phyloP scores from a whole-genome alignment of 2,888 invertebrate genomes.

The Baccha elongata region DNA sequence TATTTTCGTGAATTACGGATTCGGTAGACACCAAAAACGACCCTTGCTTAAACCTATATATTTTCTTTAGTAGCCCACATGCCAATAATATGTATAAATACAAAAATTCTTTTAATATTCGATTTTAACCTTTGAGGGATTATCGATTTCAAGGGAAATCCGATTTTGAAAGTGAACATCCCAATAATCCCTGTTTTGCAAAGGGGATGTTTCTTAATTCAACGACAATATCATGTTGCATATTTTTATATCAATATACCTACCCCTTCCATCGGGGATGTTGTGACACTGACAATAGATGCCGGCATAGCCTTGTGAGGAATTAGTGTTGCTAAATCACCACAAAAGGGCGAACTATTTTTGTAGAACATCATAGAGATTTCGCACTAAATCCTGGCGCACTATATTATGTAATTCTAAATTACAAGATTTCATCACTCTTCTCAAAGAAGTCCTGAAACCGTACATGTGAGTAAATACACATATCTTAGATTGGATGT shows the following conservation, averaged over 20 bases:
- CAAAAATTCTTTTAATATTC: constrained; percentile 57
- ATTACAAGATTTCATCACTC: constrained; percentile 71
- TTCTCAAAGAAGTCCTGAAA: constrained; percentile 19
- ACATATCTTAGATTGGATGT: background rate
- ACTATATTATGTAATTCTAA: constrained; percentile 38
- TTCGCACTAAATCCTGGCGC: constrained; percentile 38
- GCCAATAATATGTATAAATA: constrained; percentile 11
- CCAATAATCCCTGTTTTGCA: constrained; percentile 57
- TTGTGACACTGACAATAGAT: constrained; percentile 59
- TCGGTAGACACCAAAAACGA: background rate
- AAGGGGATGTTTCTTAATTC: constrained; percentile 47
- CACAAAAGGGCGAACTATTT: constrained; percentile 68
- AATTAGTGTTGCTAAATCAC: constrained; percentile 63
- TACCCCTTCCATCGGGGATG: constrained; percentile 1
- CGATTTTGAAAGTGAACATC: constrained; percentile 74
- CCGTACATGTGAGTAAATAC: constrained; percentile 21
- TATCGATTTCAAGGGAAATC: constrained; percentile 70
- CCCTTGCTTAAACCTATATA: background rate
- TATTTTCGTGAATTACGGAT: background rate
- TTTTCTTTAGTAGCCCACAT: constrained; percentile 29
- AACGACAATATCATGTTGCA: constrained; percentile 56
- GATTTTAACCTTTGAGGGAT: constrained; percentile 72
- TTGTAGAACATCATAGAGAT: constrained; percentile 42
- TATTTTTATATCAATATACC: constrained; percentile 37
- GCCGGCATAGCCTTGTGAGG: constrained; percentile 56